These are phyloP conservation scores for Montipora efflorescens DNA, from an alignment of 64 coral and sea anemone species.

Conservation along the genomic window DNA sequence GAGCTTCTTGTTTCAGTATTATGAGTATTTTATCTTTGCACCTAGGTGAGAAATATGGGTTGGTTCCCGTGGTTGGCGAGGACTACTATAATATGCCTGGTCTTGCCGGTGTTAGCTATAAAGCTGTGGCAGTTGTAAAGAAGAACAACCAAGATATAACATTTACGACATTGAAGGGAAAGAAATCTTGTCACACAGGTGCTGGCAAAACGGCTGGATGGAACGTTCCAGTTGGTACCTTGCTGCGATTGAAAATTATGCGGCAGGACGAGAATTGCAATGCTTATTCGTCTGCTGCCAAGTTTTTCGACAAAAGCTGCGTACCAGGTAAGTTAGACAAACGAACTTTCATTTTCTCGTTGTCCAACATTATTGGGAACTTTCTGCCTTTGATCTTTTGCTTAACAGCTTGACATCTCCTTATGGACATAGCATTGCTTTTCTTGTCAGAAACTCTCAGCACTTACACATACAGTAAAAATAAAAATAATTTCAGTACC, in stretches of 20 bases:
- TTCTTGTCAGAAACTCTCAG: no score
- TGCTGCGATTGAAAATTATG: not conserved
- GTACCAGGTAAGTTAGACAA: conserved; percentile 70
- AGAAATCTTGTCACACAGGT: conserved; percentile 84
- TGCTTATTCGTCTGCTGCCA: conserved; percentile 59
- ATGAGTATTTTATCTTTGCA: no score
- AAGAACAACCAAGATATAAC: not conserved
- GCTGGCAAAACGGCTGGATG: conserved; percentile 80
- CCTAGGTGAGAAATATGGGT: conserved; percentile 21
- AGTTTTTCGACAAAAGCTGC: conserved; percentile 79
- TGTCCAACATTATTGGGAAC: no score
- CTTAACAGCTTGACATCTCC: no score
- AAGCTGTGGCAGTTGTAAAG: conserved; percentile 70
- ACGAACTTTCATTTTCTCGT: not conserved
- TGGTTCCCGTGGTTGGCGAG: conserved; percentile 82
- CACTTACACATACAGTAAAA: no score
- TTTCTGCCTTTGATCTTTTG: no score
- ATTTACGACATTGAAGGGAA: conserved; percentile 57
- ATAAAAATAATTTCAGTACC: no score
- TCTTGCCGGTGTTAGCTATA: conserved; percentile 13
- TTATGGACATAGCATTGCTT: no score
- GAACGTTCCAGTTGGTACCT: conserved; percentile 72
- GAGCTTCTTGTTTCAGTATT: no score
- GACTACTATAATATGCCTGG: not conserved
- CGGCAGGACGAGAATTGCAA: not conserved